Evolutionary conservation across 2,888 invertebrate genomes (phyloP), one percentile per base, ranked within the genome.

Genomic region (Pyrrhia umbra): DNA sequence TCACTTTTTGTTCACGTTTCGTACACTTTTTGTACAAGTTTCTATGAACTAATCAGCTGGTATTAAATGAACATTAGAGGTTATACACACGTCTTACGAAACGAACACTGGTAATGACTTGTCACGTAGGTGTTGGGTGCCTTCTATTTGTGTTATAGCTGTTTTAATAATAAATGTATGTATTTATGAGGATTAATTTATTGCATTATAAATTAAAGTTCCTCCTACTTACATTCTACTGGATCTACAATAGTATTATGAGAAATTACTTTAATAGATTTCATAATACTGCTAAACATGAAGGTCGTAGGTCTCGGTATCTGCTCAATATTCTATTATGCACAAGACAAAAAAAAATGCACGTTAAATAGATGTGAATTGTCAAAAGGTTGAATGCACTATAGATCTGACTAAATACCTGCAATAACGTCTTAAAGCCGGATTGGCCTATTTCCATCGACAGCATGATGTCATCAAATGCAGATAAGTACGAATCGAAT

Each of bases 51-150:
- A 71, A 77, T 79, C 73, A 71, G 56, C 45, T 43, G 27, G 40
- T 68, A 77, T 77, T 80, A 77, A 77, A 80, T 72, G 51, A 77
- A 64, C 77, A 77, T 79, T 77, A 80, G 62, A 49, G 68, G 65
- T 58, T 75, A 65, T 64, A 47, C 59, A 76, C 72, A 67, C 51
- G 20, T 45, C 47, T 77, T 79, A 72, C 64, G 51, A 71, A 67
- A 77, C 50, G 18, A 18, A 16, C 10, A 13, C 2, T 55, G 27
- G 46, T 79, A 72, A 71, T 61, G 62, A 62, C 58, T 60, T 63
- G 39, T 20, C 71, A 64, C 47, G 61, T 68, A 62, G 49, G 34
- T 61, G 46, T 47, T 18, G 59, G 57, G 49, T 54, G 30, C n/a
- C 27, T 47, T 27, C 63, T 30, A 43, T 52, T 50, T 20, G 42